Conservation (phyloP, 2,888 invertebrate genomes). For the Pollenia labialis region DNA sequence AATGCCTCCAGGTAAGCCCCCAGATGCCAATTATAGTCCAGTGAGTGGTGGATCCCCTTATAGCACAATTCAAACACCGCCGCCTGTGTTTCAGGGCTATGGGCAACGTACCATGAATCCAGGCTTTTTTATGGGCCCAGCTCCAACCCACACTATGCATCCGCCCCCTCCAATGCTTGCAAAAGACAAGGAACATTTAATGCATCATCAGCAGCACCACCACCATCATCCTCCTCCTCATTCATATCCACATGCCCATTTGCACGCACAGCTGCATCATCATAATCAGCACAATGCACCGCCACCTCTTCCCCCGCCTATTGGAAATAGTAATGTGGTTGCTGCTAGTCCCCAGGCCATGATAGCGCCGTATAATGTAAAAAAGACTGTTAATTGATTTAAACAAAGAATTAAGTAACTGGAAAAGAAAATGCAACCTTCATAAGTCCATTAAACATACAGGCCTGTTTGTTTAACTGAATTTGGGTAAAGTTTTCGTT, state of each 20-base stretch:
- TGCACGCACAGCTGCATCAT: constrained; percentile 35
- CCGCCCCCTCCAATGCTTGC: constrained; percentile 52
- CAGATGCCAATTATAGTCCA: constrained; percentile 55
- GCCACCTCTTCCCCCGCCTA: constrained; percentile 66
- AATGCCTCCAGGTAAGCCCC: constrained; percentile 51
- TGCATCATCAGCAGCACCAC: constrained; percentile 17
- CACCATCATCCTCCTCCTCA: constrained; percentile 21
- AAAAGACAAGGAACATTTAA: constrained; percentile 52
- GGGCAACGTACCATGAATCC: constrained; percentile 63
- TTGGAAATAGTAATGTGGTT: constrained; percentile 46
- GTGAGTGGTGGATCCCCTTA: constrained; percentile 29
- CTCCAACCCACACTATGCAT: constrained; percentile 54
- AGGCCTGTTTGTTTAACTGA: too few relatives aligned
- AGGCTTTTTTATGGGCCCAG: constrained; percentile 62
- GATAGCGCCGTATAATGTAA: constrained; percentile 76
- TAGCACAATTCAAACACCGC: constrained; percentile 47
- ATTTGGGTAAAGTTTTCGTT: too few relatives aligned
- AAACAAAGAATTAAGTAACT: constrained; percentile 22
- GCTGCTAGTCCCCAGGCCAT: constrained; percentile 74
- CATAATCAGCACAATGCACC: constrained; percentile 64
- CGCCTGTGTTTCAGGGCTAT: constrained; percentile 62
- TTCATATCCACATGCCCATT: not conserved
- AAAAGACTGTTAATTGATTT: constrained; percentile 74
- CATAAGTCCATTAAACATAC: constrained; percentile 5
- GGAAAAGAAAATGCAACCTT: constrained; percentile 8